These are phyloP conservation scores for Ormyrus pomaceus DNA, from an alignment of 2,888 invertebrate genomes.

Conservation along the genomic window DNA sequence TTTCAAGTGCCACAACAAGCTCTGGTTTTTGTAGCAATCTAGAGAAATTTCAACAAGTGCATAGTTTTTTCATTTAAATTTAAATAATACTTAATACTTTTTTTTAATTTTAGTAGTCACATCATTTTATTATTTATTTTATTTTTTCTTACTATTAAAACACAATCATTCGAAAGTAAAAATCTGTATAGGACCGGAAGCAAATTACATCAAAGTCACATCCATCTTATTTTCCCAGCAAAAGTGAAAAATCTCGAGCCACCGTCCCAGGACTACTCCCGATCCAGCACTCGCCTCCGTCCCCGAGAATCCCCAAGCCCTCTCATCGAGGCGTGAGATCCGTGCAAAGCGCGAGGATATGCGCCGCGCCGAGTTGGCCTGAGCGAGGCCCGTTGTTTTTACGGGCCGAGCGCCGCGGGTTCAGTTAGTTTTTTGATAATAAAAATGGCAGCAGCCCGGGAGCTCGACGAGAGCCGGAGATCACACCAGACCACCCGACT, in stretches of 20 bases:
- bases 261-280: no score
- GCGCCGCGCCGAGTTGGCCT: not conserved
- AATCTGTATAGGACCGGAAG: no score
- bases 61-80: no score
- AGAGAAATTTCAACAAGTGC: not conserved
- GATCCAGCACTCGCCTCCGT: no score
- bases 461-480: not conserved
- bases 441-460: conserved; percentile 51
- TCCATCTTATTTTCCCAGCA: no score
- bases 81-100: no score
- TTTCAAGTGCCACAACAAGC: conserved; percentile 29
- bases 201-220: no score
- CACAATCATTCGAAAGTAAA: no score
- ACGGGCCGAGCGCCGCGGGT: conserved; percentile 42
- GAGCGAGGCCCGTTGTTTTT: conserved; percentile 13
- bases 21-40: conserved; percentile 21
- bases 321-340: conserved; percentile 21
- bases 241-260: no score
- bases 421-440: conserved; percentile 61
- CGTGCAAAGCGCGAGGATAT: not conserved
- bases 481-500: conserved; percentile 60
- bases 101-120: no score
- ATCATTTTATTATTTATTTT: no score
- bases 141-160: no score
- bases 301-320: not conserved